Evolutionary conservation across 2,797 vertebrate genomes (phyloP).

Genomic region (Mus minutoides): DNA sequence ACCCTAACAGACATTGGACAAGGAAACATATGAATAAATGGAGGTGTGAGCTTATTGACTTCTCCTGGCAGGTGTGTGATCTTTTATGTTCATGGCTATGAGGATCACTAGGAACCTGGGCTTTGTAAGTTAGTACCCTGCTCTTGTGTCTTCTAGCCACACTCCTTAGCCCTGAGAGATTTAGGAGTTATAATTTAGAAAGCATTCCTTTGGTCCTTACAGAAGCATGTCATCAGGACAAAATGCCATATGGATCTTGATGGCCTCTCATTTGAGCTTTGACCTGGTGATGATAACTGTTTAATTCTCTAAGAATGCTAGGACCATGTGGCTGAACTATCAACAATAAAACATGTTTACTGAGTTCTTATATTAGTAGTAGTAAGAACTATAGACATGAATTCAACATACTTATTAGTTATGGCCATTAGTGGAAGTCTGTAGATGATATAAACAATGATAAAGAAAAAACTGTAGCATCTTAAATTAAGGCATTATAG

Average conservation of each 20-base stretch:
- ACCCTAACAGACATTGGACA: neutral
- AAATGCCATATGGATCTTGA: slow-evolving; percentile 58
- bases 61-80: neutral
- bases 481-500: neutral
- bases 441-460: slow-evolving; percentile 31
- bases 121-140: neutral
- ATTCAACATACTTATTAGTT: slow-evolving; percentile 46
- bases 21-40: neutral
- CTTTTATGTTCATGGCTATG: neutral
- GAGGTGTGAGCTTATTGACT: neutral
- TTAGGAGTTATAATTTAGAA: slow-evolving; percentile 40
- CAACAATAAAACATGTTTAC: slow-evolving; percentile 69
- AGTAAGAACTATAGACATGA: neutral
- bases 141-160: neutral
- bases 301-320: slow-evolving; percentile 65
- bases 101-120: neutral
- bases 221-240: slow-evolving; percentile 13
- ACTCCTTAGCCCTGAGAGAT: neutral
- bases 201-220: neutral
- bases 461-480: neutral
- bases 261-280: slow-evolving; percentile 58
- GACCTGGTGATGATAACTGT: slow-evolving; percentile 41
- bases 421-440: neutral
- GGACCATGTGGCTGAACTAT: slow-evolving; percentile 64
- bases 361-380: neutral